Percentiles rank a stretch among this genome's conserved stretches.
These are phyloP conservation scores for Cydia splendana DNA, from an alignment of 1,140 invertebrate species.

Conservation along the genomic window DNA sequence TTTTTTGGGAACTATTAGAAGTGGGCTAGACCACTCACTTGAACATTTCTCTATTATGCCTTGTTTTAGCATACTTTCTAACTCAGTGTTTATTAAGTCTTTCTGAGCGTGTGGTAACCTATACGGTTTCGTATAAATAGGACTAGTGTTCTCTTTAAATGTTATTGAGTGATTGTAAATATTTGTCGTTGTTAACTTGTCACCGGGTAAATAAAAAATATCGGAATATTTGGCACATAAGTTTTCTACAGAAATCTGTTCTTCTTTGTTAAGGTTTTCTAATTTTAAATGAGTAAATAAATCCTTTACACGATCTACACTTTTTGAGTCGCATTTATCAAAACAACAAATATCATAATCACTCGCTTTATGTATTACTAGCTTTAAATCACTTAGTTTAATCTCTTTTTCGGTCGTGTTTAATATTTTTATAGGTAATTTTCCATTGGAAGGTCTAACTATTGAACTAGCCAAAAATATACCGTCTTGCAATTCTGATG, in stretches of 20 bases:
- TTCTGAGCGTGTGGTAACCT: neutral
- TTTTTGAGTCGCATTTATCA: neutral
- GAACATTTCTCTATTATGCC: conserved; percentile 5
- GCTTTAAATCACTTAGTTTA: too few relatives aligned
- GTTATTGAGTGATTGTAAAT: conserved; percentile 10
- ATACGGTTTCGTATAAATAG: too few relatives aligned
- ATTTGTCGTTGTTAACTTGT: neutral
- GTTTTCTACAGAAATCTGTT: neutral
- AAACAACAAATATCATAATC: conserved; percentile 9
- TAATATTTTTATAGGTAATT: too few relatives aligned
- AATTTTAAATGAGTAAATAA: conserved; percentile 7
- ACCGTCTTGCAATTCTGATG: too few relatives aligned
- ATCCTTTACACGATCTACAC: neutral
- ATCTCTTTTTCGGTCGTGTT: too few relatives aligned
- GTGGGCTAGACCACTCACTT: conserved; percentile 13
- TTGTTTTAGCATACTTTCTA: neutral
- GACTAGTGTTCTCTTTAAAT: neutral
- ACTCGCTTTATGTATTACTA: neutral
- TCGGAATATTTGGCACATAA: conserved; percentile 4
- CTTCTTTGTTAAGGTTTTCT: neutral
- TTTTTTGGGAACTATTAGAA: conserved; percentile 3
- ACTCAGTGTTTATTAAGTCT: neutral
- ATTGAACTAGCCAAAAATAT: too few relatives aligned
- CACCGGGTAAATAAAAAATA: conserved; percentile 2
- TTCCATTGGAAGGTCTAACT: too few relatives aligned